Conservation (phyloP, 2,113 vertebrate species). For the Bos taurus region DNA sequence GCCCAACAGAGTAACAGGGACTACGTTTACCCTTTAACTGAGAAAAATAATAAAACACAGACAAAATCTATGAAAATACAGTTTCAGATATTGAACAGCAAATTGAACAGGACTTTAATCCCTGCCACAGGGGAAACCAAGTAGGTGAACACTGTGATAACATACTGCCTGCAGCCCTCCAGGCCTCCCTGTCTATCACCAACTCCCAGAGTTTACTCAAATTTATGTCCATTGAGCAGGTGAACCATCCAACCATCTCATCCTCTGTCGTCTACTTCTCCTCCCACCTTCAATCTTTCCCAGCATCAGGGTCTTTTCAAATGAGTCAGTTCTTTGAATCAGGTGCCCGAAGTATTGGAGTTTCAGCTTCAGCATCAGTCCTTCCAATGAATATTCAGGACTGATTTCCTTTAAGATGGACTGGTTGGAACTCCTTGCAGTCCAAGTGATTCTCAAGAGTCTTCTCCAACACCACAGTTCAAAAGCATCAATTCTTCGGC, state of each 20-base stretch:
- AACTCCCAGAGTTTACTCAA: too few relatives aligned
- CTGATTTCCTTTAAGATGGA: not conserved
- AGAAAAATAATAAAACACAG: not conserved
- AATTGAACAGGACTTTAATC: not conserved
- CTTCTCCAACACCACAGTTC: not conserved
- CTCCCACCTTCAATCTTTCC: not conserved
- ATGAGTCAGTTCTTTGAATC: not conserved
- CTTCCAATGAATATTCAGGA: not conserved
- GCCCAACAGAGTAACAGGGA: not conserved
- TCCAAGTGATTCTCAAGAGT: not conserved
- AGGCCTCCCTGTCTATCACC: too few relatives aligned
- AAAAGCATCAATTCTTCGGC: too few relatives aligned
- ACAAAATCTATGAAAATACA: not conserved
- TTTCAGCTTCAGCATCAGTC: not conserved
- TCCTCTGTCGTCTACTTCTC: not conserved
- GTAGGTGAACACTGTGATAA: not conserved
- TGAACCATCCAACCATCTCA: not conserved
- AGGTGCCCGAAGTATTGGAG: not conserved
- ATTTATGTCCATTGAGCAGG: accelerated
- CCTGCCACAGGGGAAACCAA: not conserved
- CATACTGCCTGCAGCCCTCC: not conserved
- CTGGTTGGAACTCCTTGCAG: not conserved
- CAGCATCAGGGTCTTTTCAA: not conserved
- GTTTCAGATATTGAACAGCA: not conserved
- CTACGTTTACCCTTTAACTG: not conserved